phyloP scores from a whole-genome alignment of 2,113 vertebrate species.

The Gymnorhina tibicen region DNA sequence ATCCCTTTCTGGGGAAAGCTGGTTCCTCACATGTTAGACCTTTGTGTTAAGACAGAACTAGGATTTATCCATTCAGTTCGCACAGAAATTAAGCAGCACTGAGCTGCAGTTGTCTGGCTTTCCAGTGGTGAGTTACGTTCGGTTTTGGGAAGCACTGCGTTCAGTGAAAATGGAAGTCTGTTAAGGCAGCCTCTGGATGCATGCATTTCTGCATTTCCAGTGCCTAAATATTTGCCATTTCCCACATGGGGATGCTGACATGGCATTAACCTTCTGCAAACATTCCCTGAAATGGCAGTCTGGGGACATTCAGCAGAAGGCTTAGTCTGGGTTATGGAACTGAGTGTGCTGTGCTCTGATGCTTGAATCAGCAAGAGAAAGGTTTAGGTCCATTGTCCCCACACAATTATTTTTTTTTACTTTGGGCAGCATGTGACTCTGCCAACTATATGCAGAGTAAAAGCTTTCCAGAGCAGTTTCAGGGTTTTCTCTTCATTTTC shows the following conservation, averaged over 20 bases:
- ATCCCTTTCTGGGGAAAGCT: background rate
- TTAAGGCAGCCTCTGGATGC: background rate
- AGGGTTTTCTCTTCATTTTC: background rate
- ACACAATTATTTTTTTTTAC: background rate
- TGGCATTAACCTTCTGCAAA: background rate
- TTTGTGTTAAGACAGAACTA: background rate
- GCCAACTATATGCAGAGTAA: background rate
- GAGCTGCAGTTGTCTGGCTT: background rate
- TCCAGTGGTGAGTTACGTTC: background rate
- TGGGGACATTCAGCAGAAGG: background rate
- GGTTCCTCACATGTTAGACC: background rate
- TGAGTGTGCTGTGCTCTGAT: background rate
- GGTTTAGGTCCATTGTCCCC: background rate
- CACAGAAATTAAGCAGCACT: background rate
- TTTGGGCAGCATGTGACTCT: background rate
- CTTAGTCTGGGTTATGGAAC: background rate
- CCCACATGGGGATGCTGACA: background rate
- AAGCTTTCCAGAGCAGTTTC: background rate
- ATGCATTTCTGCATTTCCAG: background rate
- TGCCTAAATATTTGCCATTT: background rate
- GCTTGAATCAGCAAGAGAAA: conserved; percentile 26
- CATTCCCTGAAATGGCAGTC: background rate
- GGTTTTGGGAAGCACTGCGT: background rate
- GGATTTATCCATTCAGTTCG: background rate
- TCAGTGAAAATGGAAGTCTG: background rate